A percentile compares a stretch with the other conserved stretches of the same genome.
Evolutionary conservation across 2,888 invertebrate genomes (phyloP).

Genomic region (Sycophila texana): DNA sequence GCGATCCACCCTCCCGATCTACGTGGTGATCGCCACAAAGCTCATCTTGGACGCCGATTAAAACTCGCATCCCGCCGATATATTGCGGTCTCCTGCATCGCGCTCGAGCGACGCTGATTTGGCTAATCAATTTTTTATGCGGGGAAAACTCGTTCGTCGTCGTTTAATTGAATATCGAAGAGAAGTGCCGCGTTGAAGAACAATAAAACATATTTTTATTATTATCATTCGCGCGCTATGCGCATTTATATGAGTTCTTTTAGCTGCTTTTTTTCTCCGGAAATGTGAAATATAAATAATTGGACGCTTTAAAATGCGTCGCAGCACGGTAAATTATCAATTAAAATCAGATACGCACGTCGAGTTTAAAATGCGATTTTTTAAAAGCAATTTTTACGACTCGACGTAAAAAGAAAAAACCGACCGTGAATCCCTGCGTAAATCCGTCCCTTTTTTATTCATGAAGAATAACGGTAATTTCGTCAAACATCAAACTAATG

Average conservation of each 20-base stretch:
- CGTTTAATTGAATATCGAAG: constrained; percentile 7
- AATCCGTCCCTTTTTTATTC: neutral
- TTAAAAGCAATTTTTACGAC: neutral
- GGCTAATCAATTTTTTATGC: constrained; percentile 35
- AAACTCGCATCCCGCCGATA: constrained; percentile 8
- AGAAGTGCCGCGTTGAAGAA: too few species aligned
- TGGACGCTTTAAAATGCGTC: too few species aligned
- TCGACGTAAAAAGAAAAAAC: neutral
- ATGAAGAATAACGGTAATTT: neutral
- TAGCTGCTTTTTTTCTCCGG: too few species aligned
- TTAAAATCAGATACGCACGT: too few species aligned
- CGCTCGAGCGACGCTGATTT: neutral
- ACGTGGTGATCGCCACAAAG: constrained; percentile 10
- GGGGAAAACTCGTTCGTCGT: neutral
- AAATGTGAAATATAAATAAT: too few species aligned
- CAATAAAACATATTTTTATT: too few species aligned
- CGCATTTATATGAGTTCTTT: too few species aligned
- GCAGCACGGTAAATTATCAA: too few species aligned
- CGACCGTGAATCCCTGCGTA: too few species aligned
- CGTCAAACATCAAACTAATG: constrained; percentile 17
- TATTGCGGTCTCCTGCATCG: constrained; percentile 18
- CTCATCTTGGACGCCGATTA: constrained; percentile 23
- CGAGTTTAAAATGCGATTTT: too few species aligned
- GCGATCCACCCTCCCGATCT: too few species aligned
- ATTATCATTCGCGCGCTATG: too few species aligned